A percentile compares a stretch with the other conserved stretches of the same genome.
These are phyloP conservation scores for Ophioninae sp. DNA, from an alignment of 2,888 invertebrate genomes.

Conservation along the genomic window DNA sequence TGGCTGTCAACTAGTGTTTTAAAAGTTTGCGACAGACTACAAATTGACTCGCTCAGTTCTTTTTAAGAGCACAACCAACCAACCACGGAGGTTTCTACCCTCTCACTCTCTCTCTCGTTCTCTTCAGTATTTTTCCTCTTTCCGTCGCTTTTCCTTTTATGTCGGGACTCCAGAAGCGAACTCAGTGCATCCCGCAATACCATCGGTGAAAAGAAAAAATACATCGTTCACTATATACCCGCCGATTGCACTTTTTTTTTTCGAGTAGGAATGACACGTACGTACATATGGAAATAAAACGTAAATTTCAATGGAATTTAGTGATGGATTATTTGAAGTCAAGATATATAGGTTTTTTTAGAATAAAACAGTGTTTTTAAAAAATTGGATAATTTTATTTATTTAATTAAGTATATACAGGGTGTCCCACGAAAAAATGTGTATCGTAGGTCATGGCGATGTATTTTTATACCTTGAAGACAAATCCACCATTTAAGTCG, in stretches of 20 bases:
- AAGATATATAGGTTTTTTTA: too few species aligned
- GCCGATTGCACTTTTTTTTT: background rate
- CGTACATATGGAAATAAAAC: background rate
- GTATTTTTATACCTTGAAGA: too few species aligned
- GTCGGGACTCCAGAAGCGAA: conserved; percentile 12
- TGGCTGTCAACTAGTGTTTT: conserved; percentile 81
- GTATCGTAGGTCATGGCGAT: too few species aligned
- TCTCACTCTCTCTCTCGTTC: conserved; percentile 23
- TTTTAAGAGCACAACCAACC: conserved; percentile 79
- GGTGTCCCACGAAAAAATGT: too few species aligned
- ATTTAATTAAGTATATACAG: too few species aligned
- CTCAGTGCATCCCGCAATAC: conserved; percentile 35
- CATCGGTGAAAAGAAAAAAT: background rate
- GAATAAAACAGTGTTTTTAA: conserved; percentile 8
- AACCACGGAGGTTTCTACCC: conserved; percentile 72
- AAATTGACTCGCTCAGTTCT: conserved; percentile 81
- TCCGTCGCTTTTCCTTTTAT: conserved; percentile 25
- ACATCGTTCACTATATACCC: background rate
- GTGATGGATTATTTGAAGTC: too few species aligned
- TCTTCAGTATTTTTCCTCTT: background rate
- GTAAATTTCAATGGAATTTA: background rate
- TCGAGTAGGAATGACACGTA: background rate
- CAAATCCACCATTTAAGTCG: too few species aligned
- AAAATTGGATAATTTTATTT: background rate
- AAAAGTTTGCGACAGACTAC: conserved; percentile 81